Evolutionary conservation across 2,797 vertebrate species (phyloP), one percentile per base, ranked within the genome.

Genomic region (Enteromius afrohamiltoni): DNA sequence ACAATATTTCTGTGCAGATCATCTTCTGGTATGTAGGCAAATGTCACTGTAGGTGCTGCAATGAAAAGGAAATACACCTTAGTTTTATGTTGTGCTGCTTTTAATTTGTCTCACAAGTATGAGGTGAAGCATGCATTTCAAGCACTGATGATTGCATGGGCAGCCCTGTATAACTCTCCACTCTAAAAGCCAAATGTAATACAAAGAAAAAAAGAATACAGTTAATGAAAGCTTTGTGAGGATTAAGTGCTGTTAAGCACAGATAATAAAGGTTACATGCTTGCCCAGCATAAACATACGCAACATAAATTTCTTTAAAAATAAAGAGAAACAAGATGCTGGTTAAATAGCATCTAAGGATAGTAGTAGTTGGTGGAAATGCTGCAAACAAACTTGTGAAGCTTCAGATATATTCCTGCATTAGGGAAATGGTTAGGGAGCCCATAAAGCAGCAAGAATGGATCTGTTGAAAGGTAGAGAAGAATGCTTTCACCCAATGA

Each of bases 1-100:
- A 95, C 93, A 64, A 92, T 90, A 58, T 92, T 95, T 89, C 90
- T 95, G 90, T 94, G 94, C 83, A 95, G 92, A 26, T 95, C 91
- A 71, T 92, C 94, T 80, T 95, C 94, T 40, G 91, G 86, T 85
- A 95, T 85, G 42, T 93, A 89, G 1, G 75, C 87, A 87, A 96
- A 96, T 21, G 92, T 94, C 83, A 96, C 91, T 3, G 93, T 92
- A 55, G 93, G 92, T 7, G 86, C 95, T 96, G 91, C 79, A 88
- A 69, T 81, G 82, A 85, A 89, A 84, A 65, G 69, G 13, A 42
- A 67, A 85, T 49, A 6, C 8, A 77, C 31, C n/a, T 88, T 5
- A 86, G 62, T 78, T 65, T 17, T 80, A 69, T 80, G 13, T 76
- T 73, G 17, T 34, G 21, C 67, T n/a, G n/a, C 26, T 71, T 58